Evolutionary conservation across 2,113 vertebrate species (phyloP), one percentile per base, ranked within the genome.

Genomic region (Malurus alboscapulatus): DNA sequence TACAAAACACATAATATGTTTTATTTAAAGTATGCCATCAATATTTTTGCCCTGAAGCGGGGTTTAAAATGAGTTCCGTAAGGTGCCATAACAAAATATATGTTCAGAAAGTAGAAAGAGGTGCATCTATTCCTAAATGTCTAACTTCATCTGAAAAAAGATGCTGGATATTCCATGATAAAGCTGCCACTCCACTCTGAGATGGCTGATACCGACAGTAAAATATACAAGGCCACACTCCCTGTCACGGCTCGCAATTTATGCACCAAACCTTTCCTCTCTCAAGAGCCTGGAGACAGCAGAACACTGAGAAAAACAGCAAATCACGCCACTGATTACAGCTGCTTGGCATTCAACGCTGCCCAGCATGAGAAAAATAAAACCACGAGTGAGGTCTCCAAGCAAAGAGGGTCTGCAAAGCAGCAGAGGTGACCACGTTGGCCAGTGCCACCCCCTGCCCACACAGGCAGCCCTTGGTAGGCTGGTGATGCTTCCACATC

Each of bases 1-100:
- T 97, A 97, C 96, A 96, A 97, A 97, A 97, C 94, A 97, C 92
- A 90, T 97, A 96, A 94, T 97, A 97, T 97, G 97, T 97, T 97
- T 97, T 97, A 97, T 97, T 97, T 97, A 97, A 97, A 97, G 95
- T 94, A 84, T 95, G 95, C 93, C 95, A 97, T 97, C 97, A 97
- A 97, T 97, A 97, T 97, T 95, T 97, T 97, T 97, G 96, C 97
- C 96, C 97, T 91, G 96, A 91, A 97, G 97, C 96, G 71, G 89
- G 66, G 87, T 97, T 97, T 97, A 94, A 96, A 97, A 96, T 96
- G 95, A 96, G 90, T 72, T 94, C 92, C 17, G 20, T 92, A 95
- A 85, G 44, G 92, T 94, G 85, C 91, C 96, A 94, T 94, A 95
- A 92, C 90, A 84, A 95, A 96, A 95, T 93, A 65, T 71, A 76